phyloP scores from a whole-genome alignment of 2,113 vertebrate genomes.

The Urocynchramus pylzowi region DNA sequence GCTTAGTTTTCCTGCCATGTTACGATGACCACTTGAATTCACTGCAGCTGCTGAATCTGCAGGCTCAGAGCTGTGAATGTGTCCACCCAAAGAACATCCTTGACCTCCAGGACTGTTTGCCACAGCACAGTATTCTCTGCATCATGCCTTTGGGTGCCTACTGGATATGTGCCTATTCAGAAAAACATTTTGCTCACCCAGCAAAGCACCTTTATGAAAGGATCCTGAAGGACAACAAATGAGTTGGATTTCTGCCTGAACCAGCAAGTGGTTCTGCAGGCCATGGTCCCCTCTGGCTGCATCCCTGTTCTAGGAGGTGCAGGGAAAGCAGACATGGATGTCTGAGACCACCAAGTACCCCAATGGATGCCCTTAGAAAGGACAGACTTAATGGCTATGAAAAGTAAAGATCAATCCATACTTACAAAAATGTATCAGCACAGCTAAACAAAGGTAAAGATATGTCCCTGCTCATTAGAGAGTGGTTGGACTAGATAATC shows the following conservation, averaged over 20 bases:
- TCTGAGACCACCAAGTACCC: background rate
- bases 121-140: background rate
- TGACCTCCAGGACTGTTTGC: background rate
- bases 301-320: background rate
- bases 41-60: background rate
- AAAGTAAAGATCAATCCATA: background rate
- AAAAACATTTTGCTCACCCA: background rate
- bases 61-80: background rate
- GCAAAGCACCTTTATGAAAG: background rate
- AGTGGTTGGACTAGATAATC: background rate
- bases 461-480: background rate
- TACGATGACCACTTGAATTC: background rate
- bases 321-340: background rate
- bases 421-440: background rate
- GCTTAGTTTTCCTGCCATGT: background rate
- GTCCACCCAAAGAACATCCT: background rate
- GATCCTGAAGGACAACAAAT: background rate
- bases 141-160: background rate
- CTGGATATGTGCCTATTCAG: background rate
- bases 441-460: background rate
- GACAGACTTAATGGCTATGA: background rate
- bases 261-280: background rate
- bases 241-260: background rate
- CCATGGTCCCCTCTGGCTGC: fast-evolving
- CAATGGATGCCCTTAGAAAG: background rate